These are phyloP conservation scores for Dolichotis patagonum DNA, from an alignment of 2,113 vertebrate species.

Conservation along the genomic window DNA sequence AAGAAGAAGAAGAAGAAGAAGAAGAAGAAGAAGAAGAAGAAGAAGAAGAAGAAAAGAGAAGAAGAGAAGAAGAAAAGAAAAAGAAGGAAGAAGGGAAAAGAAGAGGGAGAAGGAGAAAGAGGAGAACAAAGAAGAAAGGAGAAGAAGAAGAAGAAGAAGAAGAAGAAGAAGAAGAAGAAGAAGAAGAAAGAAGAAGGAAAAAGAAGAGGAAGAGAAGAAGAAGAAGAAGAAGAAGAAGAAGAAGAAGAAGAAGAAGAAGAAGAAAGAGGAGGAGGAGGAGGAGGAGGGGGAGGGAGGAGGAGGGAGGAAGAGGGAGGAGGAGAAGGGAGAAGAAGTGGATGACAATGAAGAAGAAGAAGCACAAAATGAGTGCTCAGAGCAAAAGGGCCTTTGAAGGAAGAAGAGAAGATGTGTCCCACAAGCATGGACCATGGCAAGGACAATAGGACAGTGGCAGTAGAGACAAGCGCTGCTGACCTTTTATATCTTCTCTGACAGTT, in stretches of 20 bases:
- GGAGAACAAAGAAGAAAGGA: no score
- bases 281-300: no score
- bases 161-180: no score
- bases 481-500: neutral
- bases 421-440: neutral
- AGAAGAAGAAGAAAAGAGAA: no score
- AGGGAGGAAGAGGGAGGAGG: no score
- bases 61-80: no score
- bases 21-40: neutral
- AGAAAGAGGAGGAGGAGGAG: no score
- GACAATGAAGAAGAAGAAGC: neutral
- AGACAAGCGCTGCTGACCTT: neutral
- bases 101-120: neutral
- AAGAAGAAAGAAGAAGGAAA: no score
- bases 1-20: neutral
- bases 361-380: neutral
- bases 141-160: neutral
- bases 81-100: neutral
- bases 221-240: neutral
- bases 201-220: no score
- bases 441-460: fast-evolving
- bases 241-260: neutral
- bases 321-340: no score
- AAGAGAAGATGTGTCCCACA: neutral
- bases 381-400: neutral